Conservation (phyloP, 2,888 invertebrate species). For the Machimus atricapillus region DNA sequence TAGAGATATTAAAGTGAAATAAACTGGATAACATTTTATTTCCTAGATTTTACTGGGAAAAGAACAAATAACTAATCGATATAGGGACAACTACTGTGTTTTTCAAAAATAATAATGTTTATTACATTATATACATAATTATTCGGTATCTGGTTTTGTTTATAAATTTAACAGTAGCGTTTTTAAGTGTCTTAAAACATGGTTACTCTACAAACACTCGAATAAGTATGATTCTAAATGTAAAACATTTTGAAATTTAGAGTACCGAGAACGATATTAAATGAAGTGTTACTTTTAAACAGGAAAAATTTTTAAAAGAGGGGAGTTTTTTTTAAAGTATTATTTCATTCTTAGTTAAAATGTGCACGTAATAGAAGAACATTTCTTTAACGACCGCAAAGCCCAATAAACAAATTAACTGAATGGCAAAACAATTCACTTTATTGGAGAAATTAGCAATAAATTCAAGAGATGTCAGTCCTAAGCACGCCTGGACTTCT, state of each 20-base stretch:
- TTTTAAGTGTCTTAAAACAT: too few relatives aligned
- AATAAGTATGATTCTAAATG: not conserved
- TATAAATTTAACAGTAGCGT: too few relatives aligned
- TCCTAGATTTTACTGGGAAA: not conserved
- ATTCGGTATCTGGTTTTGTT: too few relatives aligned
- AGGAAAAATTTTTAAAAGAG: not conserved
- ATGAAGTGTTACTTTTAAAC: not conserved
- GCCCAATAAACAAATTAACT: not conserved
- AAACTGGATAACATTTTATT: not conserved
- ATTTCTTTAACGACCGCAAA: not conserved
- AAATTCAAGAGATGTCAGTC: not conserved
- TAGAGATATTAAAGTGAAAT: not conserved
- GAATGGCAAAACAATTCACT: not conserved
- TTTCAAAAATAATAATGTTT: too few relatives aligned
- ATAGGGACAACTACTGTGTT: too few relatives aligned
- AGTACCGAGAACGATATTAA: not conserved
- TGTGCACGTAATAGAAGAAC: not conserved
- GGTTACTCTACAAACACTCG: not conserved
- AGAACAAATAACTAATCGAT: too few relatives aligned
- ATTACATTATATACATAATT: too few relatives aligned
- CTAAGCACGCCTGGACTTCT: not conserved
- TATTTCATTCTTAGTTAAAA: not conserved
- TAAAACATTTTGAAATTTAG: not conserved
- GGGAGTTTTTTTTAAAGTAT: not conserved
- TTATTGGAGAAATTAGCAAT: not conserved